Conservation (phyloP, 64 coral and sea anemone genomes). For the Montipora capricornis region DNA sequence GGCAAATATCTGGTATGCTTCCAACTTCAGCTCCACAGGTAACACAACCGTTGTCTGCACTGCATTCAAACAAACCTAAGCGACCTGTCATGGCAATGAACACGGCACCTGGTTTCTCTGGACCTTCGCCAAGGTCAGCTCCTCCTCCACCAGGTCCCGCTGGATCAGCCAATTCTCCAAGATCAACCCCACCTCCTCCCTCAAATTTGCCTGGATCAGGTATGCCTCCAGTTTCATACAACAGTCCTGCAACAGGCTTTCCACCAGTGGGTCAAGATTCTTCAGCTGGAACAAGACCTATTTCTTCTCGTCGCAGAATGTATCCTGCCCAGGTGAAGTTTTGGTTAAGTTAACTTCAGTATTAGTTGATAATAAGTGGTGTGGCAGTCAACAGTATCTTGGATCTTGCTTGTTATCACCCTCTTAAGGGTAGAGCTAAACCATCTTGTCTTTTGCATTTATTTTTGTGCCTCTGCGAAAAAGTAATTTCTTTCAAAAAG, state of each 20-base stretch:
- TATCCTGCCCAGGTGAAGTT: slow-evolving; percentile 56
- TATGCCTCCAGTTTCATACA: slow-evolving; percentile 1
- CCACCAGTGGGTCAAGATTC: slow-evolving; percentile 36
- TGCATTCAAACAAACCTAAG: slow-evolving; percentile 71
- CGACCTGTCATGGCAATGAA: slow-evolving; percentile 44
- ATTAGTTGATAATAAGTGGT: too few relatives aligned
- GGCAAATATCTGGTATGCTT: slow-evolving; percentile 25
- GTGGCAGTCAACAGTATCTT: too few relatives aligned
- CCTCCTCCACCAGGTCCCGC: slow-evolving; percentile 45
- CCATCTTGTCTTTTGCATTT: too few relatives aligned
- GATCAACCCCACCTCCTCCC: slow-evolving; percentile 24
- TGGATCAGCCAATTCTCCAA: not conserved
- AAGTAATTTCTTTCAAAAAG: too few relatives aligned
- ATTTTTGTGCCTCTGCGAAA: too few relatives aligned
- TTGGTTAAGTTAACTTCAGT: not conserved
- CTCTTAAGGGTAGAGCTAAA: too few relatives aligned
- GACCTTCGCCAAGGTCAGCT: slow-evolving; percentile 39
- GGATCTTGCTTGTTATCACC: too few relatives aligned
- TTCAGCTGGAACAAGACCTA: slow-evolving; percentile 25
- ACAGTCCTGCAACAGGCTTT: slow-evolving; percentile 39
- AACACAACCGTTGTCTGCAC: slow-evolving; percentile 45
- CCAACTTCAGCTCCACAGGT: slow-evolving; percentile 1
- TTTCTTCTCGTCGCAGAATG: slow-evolving; percentile 48
- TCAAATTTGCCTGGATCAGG: slow-evolving; percentile 15
- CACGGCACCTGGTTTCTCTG: slow-evolving; percentile 19